A percentile compares a stretch with the other conserved stretches of the same genome.
phyloP scores from a whole-genome alignment of 2,113 vertebrate genomes.

The Fukomys damarensis region DNA sequence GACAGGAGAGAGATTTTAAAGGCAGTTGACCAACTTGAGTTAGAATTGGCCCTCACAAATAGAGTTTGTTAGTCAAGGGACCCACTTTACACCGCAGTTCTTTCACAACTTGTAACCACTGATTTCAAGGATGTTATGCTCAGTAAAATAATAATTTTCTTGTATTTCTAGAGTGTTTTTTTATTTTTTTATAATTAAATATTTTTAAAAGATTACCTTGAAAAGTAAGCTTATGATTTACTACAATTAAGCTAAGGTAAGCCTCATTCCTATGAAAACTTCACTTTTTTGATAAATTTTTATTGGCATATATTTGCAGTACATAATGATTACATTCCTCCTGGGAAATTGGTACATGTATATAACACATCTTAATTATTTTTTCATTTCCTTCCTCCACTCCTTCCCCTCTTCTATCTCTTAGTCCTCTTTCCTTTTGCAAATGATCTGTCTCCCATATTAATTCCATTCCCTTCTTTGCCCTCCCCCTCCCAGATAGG shows the following conservation, averaged over 20 bases:
- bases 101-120: background rate
- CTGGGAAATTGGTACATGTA: background rate
- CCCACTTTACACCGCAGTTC: background rate
- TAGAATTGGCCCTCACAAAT: too few relatives aligned
- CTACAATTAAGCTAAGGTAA: background rate
- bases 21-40: too few relatives aligned
- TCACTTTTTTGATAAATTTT: background rate
- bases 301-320: background rate
- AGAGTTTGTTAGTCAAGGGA: too few relatives aligned
- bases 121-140: background rate
- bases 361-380: background rate
- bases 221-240: background rate
- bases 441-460: background rate
- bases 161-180: background rate
- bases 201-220: background rate
- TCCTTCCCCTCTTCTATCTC: background rate
- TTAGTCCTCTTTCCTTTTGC: background rate
- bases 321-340: background rate
- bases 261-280: background rate
- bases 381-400: background rate
- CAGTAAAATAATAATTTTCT: constrained; percentile 13
- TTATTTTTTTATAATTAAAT: background rate
- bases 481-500: too few relatives aligned
- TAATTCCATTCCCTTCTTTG: too few relatives aligned
- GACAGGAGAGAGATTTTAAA: too few relatives aligned